Evolutionary conservation across 2,113 vertebrate genomes (phyloP).

Genomic region (Pelecanoides urinatrix): DNA sequence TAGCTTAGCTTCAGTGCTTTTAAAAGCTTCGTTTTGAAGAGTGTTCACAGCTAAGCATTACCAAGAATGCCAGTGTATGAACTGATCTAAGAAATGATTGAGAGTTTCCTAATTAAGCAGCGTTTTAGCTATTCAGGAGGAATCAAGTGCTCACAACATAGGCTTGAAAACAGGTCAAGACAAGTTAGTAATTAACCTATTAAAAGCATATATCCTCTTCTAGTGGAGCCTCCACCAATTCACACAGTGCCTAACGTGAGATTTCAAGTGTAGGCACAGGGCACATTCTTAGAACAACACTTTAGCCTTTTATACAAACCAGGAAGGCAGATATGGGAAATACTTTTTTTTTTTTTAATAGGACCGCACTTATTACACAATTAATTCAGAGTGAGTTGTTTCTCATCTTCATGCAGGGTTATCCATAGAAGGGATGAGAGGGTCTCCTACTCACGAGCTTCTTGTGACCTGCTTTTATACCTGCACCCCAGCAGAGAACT

Average conservation of each 20-base stretch:
- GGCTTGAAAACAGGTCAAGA: conserved; percentile 73
- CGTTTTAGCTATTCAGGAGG: conserved; percentile 70
- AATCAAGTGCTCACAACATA: conserved; percentile 66
- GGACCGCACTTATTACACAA: neutral
- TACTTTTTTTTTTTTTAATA: neutral
- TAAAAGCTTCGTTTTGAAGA: conserved; percentile 62
- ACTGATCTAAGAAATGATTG: conserved; percentile 61
- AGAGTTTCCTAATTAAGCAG: conserved; percentile 75
- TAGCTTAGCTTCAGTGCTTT: conserved; percentile 26
- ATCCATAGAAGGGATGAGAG: neutral
- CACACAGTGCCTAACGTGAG: neutral
- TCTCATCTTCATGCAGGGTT: neutral
- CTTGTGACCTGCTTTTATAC: neutral
- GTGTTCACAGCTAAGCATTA: conserved; percentile 66
- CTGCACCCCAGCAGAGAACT: neutral
- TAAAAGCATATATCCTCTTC: conserved; percentile 67
- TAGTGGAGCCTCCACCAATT: neutral
- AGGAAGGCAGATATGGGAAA: neutral
- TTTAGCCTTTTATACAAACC: conserved; percentile 40
- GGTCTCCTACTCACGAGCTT: neutral
- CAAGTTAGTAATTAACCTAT: conserved; percentile 76
- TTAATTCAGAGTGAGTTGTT: neutral
- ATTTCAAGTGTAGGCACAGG: neutral
- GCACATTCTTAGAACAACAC: conserved; percentile 2
- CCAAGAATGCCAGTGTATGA: conserved; percentile 53